A percentile compares a stretch with the other conserved stretches of the same genome.
These are phyloP conservation scores for Tetrapedia diversipes DNA, from an alignment of 2,888 invertebrate species.

Conservation along the genomic window DNA sequence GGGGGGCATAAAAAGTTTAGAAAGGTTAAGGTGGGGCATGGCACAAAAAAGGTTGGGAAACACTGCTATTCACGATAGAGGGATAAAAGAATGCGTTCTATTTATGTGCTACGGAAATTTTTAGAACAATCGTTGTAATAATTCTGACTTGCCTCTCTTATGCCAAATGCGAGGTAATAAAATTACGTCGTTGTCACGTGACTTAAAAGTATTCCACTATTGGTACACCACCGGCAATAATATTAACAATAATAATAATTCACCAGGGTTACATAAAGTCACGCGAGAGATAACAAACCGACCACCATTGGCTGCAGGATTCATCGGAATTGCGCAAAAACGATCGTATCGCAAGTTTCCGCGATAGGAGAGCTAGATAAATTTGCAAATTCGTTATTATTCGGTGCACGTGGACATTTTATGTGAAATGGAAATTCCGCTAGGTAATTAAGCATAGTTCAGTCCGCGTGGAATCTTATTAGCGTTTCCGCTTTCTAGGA, in stretches of 20 bases:
- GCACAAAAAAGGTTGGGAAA: no score
- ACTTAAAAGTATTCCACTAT: slow-evolving; percentile 2
- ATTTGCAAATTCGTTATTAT: not conserved
- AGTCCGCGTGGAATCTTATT: not conserved
- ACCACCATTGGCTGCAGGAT: no score
- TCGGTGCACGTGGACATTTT: not conserved
- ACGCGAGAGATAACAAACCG: not conserved
- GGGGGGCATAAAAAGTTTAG: no score
- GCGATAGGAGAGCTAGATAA: not conserved
- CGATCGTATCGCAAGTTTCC: not conserved
- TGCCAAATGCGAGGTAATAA: slow-evolving; percentile 22
- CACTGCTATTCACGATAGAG: not conserved
- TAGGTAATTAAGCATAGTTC: not conserved
- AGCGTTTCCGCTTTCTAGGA: not conserved
- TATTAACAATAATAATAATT: not conserved
- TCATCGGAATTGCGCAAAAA: not conserved
- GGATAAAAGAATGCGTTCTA: not conserved
- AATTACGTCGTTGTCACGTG: slow-evolving; percentile 17
- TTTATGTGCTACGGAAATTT: not conserved
- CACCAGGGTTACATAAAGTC: not conserved
- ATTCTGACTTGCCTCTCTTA: not conserved
- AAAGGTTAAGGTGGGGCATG: no score
- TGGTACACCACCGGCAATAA: no score
- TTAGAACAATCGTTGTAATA: not conserved
- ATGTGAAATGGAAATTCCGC: not conserved